These are phyloP conservation scores for Chanos chanos DNA, from an alignment of 2,797 vertebrate species.

Conservation along the genomic window DNA sequence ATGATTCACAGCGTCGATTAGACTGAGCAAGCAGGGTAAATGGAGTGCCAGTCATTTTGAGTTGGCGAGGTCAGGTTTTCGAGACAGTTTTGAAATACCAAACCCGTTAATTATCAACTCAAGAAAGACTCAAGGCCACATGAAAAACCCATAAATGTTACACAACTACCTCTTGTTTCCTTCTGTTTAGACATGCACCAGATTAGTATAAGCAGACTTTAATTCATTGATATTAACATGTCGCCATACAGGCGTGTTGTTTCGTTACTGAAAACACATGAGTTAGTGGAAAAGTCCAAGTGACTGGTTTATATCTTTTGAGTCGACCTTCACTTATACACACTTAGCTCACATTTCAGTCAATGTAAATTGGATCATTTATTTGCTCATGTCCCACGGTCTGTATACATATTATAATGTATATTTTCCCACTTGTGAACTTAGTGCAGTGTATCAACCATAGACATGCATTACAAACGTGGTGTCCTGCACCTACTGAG, in stretches of 20 bases:
- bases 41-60: background rate
- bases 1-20: too few relatives aligned
- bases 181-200: background rate
- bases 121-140: background rate
- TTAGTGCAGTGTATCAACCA: background rate
- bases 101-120: background rate
- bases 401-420: conserved; percentile 9
- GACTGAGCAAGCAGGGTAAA: background rate
- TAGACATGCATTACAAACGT: background rate
- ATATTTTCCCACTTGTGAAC: conserved; percentile 17
- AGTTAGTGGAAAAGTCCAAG: background rate
- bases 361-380: conserved; percentile 1
- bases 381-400: conserved; percentile 11
- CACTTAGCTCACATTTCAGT: background rate
- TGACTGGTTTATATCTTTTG: background rate
- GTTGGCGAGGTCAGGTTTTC: background rate
- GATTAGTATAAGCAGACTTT: background rate
- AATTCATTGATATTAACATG: background rate
- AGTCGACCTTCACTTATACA: background rate
- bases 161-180: background rate
- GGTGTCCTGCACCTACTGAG: background rate
- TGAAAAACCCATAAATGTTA: background rate
- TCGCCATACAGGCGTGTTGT: background rate
- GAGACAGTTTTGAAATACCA: background rate
- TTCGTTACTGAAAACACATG: background rate